Percentiles rank a stretch among this genome's conserved stretches.
These are phyloP conservation scores for Rhinopomastus cyanomelas DNA, from an alignment of 2,113 vertebrate genomes.

Conservation along the genomic window DNA sequence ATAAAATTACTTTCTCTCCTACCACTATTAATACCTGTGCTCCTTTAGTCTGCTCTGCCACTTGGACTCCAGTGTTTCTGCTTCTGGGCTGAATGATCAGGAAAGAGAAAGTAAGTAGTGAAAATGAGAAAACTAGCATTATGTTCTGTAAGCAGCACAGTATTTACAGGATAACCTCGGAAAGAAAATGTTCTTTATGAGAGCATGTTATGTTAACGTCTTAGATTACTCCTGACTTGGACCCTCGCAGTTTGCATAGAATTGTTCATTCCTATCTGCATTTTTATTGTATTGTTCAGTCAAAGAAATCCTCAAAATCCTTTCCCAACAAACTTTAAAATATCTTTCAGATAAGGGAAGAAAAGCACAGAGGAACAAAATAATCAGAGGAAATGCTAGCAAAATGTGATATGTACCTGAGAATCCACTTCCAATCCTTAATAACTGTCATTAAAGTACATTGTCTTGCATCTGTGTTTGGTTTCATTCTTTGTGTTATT, in stretches of 20 bases:
- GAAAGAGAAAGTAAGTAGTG: not conserved
- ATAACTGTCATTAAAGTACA: not conserved
- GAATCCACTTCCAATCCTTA: not conserved
- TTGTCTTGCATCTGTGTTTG: not conserved
- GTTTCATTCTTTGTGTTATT: not conserved
- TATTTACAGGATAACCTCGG: not conserved
- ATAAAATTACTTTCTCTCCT: not conserved
- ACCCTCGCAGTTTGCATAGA: not conserved
- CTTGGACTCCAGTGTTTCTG: not conserved
- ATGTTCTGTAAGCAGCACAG: not conserved
- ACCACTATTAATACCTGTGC: constrained; percentile 70
- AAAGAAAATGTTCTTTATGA: not conserved
- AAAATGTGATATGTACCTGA: not conserved
- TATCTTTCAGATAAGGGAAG: not conserved
- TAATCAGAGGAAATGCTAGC: not conserved
- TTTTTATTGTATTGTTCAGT: not conserved
- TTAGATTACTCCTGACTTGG: not conserved
- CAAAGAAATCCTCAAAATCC: not conserved
- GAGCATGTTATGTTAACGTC: not conserved
- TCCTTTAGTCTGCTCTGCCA: constrained; percentile 77
- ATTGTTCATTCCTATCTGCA: not conserved
- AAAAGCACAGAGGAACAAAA: not conserved
- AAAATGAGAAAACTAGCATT: not conserved
- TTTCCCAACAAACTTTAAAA: not conserved
- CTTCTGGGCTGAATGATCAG: constrained; percentile 37